Evolutionary conservation across 2,888 invertebrate genomes (phyloP).

Genomic region (Limulus polyphemus): DNA sequence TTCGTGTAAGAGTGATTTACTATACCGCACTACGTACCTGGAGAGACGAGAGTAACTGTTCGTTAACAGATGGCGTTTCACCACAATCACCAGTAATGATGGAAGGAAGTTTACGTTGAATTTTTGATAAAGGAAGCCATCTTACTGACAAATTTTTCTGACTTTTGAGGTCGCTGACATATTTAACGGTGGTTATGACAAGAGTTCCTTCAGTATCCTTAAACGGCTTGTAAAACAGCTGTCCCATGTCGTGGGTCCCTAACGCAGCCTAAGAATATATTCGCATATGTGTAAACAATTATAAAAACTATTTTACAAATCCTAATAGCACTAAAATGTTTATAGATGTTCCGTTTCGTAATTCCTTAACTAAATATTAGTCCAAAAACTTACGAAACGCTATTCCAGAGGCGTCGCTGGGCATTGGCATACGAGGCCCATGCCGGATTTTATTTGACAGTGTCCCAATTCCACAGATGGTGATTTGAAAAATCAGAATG

Average conservation of each 20-base stretch:
- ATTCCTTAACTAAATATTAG: no score
- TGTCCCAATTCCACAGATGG: no score
- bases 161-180: constrained; percentile 63
- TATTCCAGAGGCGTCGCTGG: no score
- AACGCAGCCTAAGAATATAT: constrained; percentile 44
- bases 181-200: constrained; percentile 74
- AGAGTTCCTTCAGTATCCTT: constrained; percentile 76
- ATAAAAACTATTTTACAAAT: no score
- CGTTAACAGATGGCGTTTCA: constrained; percentile 57
- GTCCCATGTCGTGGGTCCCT: constrained; percentile 85
- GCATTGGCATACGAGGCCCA: no score
- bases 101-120: constrained; percentile 57
- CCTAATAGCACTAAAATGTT: no score
- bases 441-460: no score
- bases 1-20: no score
- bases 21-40: constrained; percentile 42
- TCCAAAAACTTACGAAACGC: no score
- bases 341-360: no score
- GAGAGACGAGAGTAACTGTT: constrained; percentile 72
- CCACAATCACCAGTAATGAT: constrained; percentile 44
- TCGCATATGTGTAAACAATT: no score
- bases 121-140: constrained; percentile 78
- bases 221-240: constrained; percentile 81
- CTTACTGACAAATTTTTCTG: constrained; percentile 80
- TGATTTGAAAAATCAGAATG: no score